Conservation (phyloP, 1,140 invertebrate genomes). For the Argopecten irradians region DNA sequence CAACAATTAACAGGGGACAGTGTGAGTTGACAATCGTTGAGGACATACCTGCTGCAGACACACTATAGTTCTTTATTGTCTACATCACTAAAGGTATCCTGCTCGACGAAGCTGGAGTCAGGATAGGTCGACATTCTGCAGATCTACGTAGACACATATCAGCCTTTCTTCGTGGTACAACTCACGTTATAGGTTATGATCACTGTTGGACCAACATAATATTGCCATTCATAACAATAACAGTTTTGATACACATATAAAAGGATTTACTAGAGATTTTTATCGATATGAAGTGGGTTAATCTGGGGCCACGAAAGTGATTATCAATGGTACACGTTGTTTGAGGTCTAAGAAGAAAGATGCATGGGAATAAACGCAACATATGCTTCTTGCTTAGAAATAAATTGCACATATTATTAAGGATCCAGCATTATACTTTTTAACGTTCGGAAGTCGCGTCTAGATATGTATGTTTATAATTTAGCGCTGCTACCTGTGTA, state of each 20-base stretch:
- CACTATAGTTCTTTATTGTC: neutral
- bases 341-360: neutral
- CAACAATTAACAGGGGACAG: no score
- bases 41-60: neutral
- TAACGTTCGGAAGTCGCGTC: neutral
- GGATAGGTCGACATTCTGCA: neutral
- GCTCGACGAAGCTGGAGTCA: neutral
- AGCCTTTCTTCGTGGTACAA: neutral
- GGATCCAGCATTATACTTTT: neutral
- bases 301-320: neutral
- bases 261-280: constrained; percentile 1
- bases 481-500: neutral
- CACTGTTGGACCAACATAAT: neutral
- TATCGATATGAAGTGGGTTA: neutral
- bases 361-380: no score
- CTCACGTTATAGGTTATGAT: neutral
- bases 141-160: neutral
- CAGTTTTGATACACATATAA: constrained; percentile 18
- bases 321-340: neutral
- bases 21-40: no score
- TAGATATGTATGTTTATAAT: neutral
- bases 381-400: no score
- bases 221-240: constrained; percentile 13
- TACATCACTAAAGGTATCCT: neutral
- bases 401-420: no score